Conservation (phyloP, 1,140 invertebrate genomes). For the Tribolium castaneum region DNA sequence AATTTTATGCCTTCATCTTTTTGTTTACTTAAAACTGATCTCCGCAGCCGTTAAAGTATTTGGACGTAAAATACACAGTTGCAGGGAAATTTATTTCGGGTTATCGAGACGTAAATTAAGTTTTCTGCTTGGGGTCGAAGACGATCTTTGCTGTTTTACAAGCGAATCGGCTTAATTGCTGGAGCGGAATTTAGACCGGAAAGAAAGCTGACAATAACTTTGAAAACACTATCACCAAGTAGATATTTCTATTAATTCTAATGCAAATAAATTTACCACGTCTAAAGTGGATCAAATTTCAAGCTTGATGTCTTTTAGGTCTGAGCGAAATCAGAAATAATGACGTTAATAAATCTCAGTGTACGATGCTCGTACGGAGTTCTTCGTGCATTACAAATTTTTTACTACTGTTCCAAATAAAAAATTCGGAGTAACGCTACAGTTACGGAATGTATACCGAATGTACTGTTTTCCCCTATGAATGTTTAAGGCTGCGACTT, state of each 20-base stretch:
- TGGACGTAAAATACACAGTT: not conserved
- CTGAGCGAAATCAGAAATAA: not conserved
- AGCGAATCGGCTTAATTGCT: not conserved
- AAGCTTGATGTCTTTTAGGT: not conserved
- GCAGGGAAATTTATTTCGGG: not conserved
- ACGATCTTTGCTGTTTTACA: not conserved
- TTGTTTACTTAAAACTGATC: not conserved
- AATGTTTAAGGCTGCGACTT: constrained; percentile 1
- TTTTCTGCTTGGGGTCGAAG: not conserved
- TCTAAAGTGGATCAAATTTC: not conserved
- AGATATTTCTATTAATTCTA: not conserved
- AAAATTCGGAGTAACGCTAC: not conserved
- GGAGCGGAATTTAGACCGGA: not conserved
- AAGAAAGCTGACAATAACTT: not conserved
- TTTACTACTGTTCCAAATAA: not conserved
- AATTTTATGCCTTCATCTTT: not conserved
- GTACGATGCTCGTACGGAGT: not conserved
- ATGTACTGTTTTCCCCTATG: constrained; percentile 1
- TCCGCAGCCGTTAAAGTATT: not conserved
- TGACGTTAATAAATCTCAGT: not conserved
- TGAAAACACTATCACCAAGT: not conserved
- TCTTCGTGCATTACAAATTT: not conserved
- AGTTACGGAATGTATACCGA: not conserved
- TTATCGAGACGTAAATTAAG: not conserved
- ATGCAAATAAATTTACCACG: not conserved